Percentiles rank a stretch among this genome's conserved stretches.
These are phyloP conservation scores for Luidia sarsii DNA, from an alignment of 53 echinoderm and acorn worm genomes.

Conservation along the genomic window DNA sequence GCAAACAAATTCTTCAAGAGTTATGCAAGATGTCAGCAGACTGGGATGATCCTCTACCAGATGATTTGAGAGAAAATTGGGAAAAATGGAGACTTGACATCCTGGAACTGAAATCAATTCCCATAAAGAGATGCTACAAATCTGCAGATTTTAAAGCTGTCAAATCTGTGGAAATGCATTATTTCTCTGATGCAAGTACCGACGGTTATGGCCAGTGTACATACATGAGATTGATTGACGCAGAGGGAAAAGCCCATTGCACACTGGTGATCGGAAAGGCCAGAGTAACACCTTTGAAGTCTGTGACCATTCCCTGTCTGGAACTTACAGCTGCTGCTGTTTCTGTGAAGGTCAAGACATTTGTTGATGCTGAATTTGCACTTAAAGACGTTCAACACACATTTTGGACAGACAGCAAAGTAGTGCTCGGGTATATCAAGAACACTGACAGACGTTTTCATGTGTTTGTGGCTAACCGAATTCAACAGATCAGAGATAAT, in stretches of 20 bases:
- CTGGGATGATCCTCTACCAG: conserved; percentile 71
- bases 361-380: no score
- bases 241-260: conserved; percentile 4
- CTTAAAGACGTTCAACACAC: no score
- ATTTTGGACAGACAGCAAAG: conserved; percentile 58
- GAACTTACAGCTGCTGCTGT: conserved; percentile 61
- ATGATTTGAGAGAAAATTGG: conserved; percentile 52
- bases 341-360: conserved; percentile 44
- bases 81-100: conserved; percentile 51
- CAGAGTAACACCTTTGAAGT: conserved; percentile 57
- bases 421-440: conserved; percentile 43
- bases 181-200: conserved; percentile 61
- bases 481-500: conserved; percentile 24
- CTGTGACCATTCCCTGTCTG: conserved; percentile 50
- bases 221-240: conserved; percentile 49
- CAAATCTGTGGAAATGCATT: conserved; percentile 36
- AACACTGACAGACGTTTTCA: conserved; percentile 32
- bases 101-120: conserved; percentile 1
- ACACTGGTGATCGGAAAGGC: conserved; percentile 59
- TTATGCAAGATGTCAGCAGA: conserved; percentile 49
- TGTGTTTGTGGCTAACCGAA: conserved; percentile 40
- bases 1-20: conserved; percentile 66
- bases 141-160: conserved; percentile 29
- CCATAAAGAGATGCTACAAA: conserved; percentile 51
- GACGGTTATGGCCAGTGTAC: conserved; percentile 69